Conservation (phyloP, 2,888 invertebrate species). For the Tipula unca region DNA sequence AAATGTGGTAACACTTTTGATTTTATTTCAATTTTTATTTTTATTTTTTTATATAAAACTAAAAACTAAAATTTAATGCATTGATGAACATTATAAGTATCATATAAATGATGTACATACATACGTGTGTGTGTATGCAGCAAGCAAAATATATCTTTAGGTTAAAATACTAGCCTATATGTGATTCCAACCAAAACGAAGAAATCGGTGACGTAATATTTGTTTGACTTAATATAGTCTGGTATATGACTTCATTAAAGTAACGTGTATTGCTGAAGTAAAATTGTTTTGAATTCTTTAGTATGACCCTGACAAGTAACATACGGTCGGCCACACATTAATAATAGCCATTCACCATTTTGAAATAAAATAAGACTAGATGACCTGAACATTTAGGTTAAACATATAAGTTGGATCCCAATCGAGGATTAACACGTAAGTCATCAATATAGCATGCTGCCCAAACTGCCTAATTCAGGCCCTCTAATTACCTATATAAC, state of each 20-base stretch:
- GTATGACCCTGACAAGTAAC: neutral
- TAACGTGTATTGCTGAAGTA: neutral
- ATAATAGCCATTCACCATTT: no score
- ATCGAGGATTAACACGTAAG: no score
- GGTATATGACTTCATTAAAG: neutral
- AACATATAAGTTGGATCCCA: no score
- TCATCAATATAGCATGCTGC: no score
- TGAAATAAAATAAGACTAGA: no score
- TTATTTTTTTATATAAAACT: neutral
- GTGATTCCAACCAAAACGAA: constrained; percentile 16
- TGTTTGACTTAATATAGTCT: neutral
- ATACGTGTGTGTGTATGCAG: neutral
- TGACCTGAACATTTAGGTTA: no score
- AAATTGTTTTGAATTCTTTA: no score
- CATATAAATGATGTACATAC: constrained; percentile 4
- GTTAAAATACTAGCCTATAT: constrained; percentile 17
- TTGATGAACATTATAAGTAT: constrained; percentile 18
- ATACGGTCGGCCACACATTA: no score
- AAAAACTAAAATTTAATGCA: constrained; percentile 18
- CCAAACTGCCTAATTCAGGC: no score
- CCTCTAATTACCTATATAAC: no score
- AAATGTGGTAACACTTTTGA: constrained; percentile 20
- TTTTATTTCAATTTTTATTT: neutral
- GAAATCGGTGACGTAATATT: constrained; percentile 10
- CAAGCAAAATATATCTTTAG: neutral